These are phyloP conservation scores for Aleiodes alternator DNA, from an alignment of 2,888 invertebrate genomes.

Conservation along the genomic window DNA sequence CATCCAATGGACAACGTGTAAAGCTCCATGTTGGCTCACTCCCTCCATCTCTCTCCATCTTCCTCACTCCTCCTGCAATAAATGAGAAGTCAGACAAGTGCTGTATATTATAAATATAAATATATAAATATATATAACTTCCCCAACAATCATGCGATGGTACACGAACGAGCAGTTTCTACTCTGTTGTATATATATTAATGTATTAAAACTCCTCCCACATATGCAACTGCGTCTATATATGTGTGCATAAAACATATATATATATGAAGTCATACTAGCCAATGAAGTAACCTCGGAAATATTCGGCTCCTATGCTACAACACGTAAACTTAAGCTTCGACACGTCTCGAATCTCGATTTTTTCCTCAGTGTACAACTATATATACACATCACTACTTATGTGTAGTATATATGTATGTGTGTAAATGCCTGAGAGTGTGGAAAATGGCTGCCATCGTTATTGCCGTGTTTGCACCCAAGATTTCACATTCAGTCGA, in stretches of 20 bases:
- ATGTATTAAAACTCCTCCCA: not conserved
- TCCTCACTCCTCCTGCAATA: not conserved
- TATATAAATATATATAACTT: no score
- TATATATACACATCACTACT: no score
- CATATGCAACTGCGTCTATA: no score
- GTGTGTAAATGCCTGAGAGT: not conserved
- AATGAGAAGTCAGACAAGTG: conserved; percentile 27
- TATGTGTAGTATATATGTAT: no score
- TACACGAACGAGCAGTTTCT: not conserved
- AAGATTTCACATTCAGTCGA: conserved; percentile 1
- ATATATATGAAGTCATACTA: no score
- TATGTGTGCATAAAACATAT: no score
- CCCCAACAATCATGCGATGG: conserved; percentile 7
- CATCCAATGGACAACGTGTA: not conserved
- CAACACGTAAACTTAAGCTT: no score
- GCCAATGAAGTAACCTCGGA: no score
- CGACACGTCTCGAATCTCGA: no score
- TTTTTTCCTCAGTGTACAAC: no score
- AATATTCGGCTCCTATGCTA: no score
- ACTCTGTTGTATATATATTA: not conserved
- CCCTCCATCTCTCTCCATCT: not conserved
- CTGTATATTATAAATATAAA: no score
- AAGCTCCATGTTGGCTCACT: not conserved
- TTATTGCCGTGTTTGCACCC: conserved; percentile 7
- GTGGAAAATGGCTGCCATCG: conserved; percentile 24